phyloP scores from a whole-genome alignment of 2,113 vertebrate species.

The Willisornis vidua region DNA sequence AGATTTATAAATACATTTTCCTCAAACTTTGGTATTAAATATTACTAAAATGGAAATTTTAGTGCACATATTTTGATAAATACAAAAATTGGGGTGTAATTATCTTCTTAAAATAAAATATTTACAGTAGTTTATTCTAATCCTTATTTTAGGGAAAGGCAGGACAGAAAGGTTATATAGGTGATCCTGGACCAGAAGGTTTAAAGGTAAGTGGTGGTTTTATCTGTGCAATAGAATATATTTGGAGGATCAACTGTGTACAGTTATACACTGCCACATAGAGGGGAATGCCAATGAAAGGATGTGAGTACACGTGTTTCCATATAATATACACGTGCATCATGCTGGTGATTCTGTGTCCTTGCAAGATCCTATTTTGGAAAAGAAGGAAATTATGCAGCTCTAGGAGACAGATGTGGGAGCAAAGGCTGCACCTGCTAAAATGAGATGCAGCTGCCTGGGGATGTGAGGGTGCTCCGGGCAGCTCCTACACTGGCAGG shows the following conservation, averaged over 20 bases:
- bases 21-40: not conserved
- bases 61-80: not conserved
- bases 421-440: not conserved
- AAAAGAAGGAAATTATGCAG: not conserved
- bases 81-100: not conserved
- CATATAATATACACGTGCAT: not conserved
- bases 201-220: slow-evolving; percentile 76
- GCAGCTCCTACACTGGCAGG: not conserved
- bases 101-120: not conserved
- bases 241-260: not conserved
- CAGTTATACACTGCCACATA: not conserved
- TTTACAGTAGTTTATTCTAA: not conserved
- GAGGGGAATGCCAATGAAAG: not conserved
- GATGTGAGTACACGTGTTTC: not conserved
- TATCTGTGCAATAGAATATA: not conserved
- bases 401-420: not conserved
- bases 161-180: slow-evolving; percentile 86
- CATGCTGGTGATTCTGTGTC: not conserved
- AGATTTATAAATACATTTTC: not conserved
- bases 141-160: slow-evolving; percentile 82
- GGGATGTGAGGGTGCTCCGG: not conserved
- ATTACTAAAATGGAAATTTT: not conserved
- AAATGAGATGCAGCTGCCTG: not conserved
- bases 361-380: not conserved
- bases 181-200: slow-evolving; percentile 88